A percentile compares a stretch with the other conserved stretches of the same genome.
phyloP scores from a whole-genome alignment of 2,888 invertebrate genomes.

The Eupeodes luniger region DNA sequence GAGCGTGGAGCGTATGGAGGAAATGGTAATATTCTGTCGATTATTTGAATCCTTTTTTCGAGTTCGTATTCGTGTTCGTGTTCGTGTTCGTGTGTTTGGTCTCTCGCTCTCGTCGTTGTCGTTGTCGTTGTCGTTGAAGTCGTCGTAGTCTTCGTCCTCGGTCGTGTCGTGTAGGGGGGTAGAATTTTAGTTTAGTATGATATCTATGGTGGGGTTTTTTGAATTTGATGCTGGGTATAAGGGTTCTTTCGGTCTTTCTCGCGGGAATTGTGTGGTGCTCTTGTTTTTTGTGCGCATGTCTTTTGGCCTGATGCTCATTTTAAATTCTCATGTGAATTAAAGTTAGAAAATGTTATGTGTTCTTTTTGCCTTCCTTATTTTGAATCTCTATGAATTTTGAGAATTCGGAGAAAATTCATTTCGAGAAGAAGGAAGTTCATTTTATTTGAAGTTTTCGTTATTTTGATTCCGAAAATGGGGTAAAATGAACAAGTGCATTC shows the following conservation, averaged over 20 bases:
- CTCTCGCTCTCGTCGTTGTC: not conserved
- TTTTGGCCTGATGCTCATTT: conserved; percentile 61
- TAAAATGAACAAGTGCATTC: conserved; percentile 65
- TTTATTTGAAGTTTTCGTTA: not conserved
- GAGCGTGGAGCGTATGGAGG: not conserved
- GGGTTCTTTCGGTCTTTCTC: conserved; percentile 69
- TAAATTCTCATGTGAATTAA: conserved; percentile 66
- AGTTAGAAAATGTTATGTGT: conserved; percentile 15
- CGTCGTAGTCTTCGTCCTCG: no score
- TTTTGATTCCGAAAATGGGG: conserved; percentile 51
- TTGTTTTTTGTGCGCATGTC: conserved; percentile 60
- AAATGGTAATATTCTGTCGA: conserved; percentile 61
- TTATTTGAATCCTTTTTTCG: conserved; percentile 61
- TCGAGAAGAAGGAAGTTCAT: not conserved
- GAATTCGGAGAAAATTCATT: conserved; percentile 54
- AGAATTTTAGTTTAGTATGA: not conserved
- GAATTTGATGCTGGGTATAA: conserved; percentile 19
- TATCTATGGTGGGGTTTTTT: no score
- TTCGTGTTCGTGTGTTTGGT: no score
- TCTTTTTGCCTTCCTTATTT: not conserved
- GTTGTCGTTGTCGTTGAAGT: no score
- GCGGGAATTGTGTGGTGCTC: conserved; percentile 50
- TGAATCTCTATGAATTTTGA: not conserved
- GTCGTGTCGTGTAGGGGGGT: not conserved
- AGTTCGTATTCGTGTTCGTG: not conserved